phyloP scores from a whole-genome alignment of 2,113 vertebrate species.

The Phalacrocorax brasilianus region DNA sequence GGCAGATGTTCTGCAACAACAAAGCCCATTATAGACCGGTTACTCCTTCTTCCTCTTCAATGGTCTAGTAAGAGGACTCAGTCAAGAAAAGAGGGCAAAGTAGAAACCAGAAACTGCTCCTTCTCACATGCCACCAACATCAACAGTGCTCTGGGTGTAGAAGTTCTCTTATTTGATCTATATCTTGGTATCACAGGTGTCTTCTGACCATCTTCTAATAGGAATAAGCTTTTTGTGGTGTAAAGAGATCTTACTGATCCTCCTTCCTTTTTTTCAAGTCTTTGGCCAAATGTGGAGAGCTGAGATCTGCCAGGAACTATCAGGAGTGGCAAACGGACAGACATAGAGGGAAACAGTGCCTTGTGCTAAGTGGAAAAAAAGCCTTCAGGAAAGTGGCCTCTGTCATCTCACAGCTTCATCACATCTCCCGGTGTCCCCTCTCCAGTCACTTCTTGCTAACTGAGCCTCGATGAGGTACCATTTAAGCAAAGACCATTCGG shows the following conservation, averaged over 20 bases:
- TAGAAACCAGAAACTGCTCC: not conserved
- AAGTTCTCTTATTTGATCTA: not conserved
- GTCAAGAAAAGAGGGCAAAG: not conserved
- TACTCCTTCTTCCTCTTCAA: not conserved
- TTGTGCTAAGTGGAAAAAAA: not conserved
- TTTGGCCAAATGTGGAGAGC: not conserved
- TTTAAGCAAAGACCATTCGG: not conserved
- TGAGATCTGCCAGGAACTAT: not conserved
- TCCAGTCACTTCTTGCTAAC: not conserved
- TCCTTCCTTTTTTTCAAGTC: not conserved
- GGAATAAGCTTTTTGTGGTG: not conserved
- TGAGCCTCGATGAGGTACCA: not conserved
- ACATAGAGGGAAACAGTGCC: not conserved
- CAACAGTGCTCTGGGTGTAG: not conserved
- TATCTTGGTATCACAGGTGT: not conserved
- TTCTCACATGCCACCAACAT: not conserved
- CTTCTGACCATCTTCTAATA: not conserved
- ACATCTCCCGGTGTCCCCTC: not conserved
- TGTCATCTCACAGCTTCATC: not conserved
- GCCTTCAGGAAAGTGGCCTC: not conserved
- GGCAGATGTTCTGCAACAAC: not conserved
- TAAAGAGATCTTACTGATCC: not conserved
- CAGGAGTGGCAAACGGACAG: not conserved
- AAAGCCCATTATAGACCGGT: accelerated
- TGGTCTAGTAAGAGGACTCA: not conserved